Percentiles rank a stretch among this genome's conserved stretches.
Conservation (phyloP, 2,888 invertebrate species). For the Nemotelus nigrinus region DNA sequence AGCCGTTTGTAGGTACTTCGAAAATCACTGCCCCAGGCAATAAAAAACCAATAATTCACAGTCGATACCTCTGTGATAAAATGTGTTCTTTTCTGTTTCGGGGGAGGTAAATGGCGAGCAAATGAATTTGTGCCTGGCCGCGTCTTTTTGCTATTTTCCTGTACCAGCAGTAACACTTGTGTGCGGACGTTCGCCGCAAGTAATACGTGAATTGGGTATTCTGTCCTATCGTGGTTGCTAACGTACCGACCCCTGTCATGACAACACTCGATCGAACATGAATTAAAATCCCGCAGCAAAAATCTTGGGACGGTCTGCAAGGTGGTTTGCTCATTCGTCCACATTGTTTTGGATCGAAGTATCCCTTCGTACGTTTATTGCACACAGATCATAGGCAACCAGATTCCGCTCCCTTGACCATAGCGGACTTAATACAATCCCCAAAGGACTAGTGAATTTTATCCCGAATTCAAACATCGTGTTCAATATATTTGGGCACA, state of each 20-base stretch:
- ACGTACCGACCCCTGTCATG: not conserved
- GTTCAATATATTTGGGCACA: constrained; percentile 47
- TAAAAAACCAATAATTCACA: constrained; percentile 47
- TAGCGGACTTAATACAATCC: constrained; percentile 38
- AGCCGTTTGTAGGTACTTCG: not conserved
- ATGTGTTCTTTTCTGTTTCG: constrained; percentile 26
- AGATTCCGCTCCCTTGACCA: constrained; percentile 35
- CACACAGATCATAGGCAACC: constrained; percentile 38
- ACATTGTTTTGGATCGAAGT: not conserved
- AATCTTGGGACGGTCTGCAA: constrained; percentile 24
- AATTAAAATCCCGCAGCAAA: constrained; percentile 35
- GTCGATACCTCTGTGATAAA: constrained; percentile 41
- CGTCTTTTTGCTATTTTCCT: not conserved
- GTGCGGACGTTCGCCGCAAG: constrained; percentile 36
- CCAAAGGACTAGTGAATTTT: constrained; percentile 50
- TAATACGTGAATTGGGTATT: constrained; percentile 27
- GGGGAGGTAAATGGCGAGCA: constrained; percentile 21
- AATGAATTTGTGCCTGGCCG: constrained; percentile 21
- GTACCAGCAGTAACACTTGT: constrained; percentile 15
- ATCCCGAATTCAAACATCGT: constrained; percentile 51
- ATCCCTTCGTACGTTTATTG: constrained; percentile 28
- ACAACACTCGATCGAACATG: not conserved
- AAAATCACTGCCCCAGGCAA: constrained; percentile 45
- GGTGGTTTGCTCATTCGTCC: constrained; percentile 6
- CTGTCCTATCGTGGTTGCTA: not conserved